Percentiles rank a stretch among this genome's conserved stretches.
These are phyloP conservation scores for Drosophila hydei DNA, from an alignment of 1,140 invertebrate genomes.

Conservation along the genomic window DNA sequence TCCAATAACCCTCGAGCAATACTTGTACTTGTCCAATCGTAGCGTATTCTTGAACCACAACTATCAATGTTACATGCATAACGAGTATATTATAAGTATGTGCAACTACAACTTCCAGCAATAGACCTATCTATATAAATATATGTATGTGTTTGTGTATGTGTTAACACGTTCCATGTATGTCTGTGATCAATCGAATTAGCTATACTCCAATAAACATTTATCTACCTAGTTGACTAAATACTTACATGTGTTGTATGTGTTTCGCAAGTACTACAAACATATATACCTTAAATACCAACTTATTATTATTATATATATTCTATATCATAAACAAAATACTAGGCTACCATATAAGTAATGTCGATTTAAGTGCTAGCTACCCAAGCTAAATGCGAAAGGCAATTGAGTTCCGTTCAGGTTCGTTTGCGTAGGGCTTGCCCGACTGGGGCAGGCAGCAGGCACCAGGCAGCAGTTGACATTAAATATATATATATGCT, in stretches of 20 bases:
- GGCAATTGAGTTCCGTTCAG: conserved; percentile 28
- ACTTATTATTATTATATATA: conserved; percentile 11
- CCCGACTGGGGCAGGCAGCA: conserved; percentile 30
- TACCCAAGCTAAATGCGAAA: conserved; percentile 5
- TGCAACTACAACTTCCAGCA: conserved; percentile 1
- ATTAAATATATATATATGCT: conserved; percentile 14
- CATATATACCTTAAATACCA: not conserved
- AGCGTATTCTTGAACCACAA: conserved; percentile 33
- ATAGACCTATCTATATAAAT: conserved; percentile 15
- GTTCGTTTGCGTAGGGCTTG: conserved; percentile 4
- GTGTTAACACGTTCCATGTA: conserved; percentile 20
- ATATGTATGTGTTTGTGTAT: conserved; percentile 46
- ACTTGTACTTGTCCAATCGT: conserved; percentile 25
- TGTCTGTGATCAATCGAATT: conserved; percentile 9
- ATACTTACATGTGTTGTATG: conserved; percentile 41
- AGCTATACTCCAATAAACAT: conserved; percentile 12
- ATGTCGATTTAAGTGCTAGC: conserved; percentile 14
- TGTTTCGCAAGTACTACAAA: conserved; percentile 41
- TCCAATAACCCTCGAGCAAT: conserved; percentile 16
- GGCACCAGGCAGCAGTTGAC: conserved; percentile 32
- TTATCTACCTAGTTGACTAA: conserved; percentile 13
- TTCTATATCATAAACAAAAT: conserved; percentile 12
- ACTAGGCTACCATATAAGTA: conserved; percentile 46
- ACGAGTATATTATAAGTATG: conserved; percentile 18
- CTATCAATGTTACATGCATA: conserved; percentile 26